Percentiles rank a stretch among this genome's conserved stretches.
Evolutionary conservation across 2,888 invertebrate species (phyloP).

Genomic region (Blastobasis lacticolella): DNA sequence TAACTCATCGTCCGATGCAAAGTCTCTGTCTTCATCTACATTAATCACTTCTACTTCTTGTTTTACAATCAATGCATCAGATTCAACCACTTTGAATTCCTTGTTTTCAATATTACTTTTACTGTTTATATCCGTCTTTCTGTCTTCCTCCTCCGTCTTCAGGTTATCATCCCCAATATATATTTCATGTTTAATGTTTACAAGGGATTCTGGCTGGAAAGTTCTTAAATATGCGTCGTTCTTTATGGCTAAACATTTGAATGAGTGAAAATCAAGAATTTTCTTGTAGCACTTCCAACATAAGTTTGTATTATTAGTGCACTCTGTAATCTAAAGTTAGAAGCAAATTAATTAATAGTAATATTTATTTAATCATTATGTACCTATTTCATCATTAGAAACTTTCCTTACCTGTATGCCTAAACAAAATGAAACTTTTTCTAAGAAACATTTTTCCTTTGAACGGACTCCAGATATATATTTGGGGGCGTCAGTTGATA

Average conservation of each 20-base stretch:
- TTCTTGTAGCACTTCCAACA: constrained; percentile 49
- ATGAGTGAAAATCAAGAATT: constrained; percentile 41
- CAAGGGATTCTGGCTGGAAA: not conserved
- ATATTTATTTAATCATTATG: too few species aligned
- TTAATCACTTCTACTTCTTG: constrained; percentile 1
- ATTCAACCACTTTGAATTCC: not conserved
- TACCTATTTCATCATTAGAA: not conserved
- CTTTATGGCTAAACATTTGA: constrained; percentile 44
- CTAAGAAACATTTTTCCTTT: constrained; percentile 23
- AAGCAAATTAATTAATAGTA: too few species aligned
- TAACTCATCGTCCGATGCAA: constrained; percentile 46
- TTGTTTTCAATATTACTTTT: too few species aligned
- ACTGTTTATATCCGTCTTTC: too few species aligned
- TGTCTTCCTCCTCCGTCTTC: too few species aligned
- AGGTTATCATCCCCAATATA: too few species aligned
- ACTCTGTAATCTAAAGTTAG: constrained; percentile 30
- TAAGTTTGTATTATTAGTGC: constrained; percentile 36
- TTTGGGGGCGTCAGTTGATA: constrained; percentile 27
- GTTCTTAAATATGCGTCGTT: constrained; percentile 38
- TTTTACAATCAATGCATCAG: not conserved
- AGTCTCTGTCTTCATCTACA: constrained; percentile 12
- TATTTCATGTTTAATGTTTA: constrained; percentile 9
- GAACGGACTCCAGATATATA: constrained; percentile 28
- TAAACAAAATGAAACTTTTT: constrained; percentile 47
- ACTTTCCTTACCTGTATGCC: constrained; percentile 39